Base-by-base conservation (phyloP, 2,888 invertebrate species). In the Drosophila flavopinicola region DNA sequence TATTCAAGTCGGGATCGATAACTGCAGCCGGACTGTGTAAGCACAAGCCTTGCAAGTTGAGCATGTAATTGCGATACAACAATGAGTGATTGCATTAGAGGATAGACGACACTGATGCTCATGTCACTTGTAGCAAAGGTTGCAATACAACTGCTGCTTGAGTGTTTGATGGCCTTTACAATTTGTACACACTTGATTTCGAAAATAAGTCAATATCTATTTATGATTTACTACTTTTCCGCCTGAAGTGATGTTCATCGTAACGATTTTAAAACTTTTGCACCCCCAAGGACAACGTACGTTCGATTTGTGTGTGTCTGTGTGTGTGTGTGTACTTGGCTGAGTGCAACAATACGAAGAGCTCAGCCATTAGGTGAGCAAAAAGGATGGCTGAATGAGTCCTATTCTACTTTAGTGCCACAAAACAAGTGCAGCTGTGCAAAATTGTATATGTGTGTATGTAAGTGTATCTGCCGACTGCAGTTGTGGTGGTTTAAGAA, bases 1-100 rank as follows among this genome's bases (percentile, higher is more conserved):
- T 42, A 57, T 71, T 48, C 63, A 56, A 17, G 11, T 23, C 30
- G 35, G 32, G 24, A 45, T 58, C 27, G 42, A 51, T 38, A 54
- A 33, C 38, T 58, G 51, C 71, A 57, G 38, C 38, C 29, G 11
- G 44, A 10, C 17, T 5, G 11, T 1, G 30, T 27, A 6, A 15
- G 17, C 11, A 27, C 29, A 54, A 56, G 69, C 38, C 66, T 24
- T 44, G 52, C 49, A 74, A 66, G 65, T 65, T 58, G 59, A 78
- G 67, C 66, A 49, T 63, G 66, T 78, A 67, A 79, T 85, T 77
- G 67, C 61, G 66, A 47, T 38, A 61, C 57, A 68, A 82, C 75
- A 85, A 85, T 87, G 65, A 78, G 35, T 71, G 84, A 63, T 83
- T 65, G 61, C 57, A 58, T 60, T 60, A 49, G 42, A 51, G 57